Evolutionary conservation across 1,140 invertebrate genomes (phyloP), one percentile per base, ranked within the genome.

Genomic region (Drosophila tsacasi): DNA sequence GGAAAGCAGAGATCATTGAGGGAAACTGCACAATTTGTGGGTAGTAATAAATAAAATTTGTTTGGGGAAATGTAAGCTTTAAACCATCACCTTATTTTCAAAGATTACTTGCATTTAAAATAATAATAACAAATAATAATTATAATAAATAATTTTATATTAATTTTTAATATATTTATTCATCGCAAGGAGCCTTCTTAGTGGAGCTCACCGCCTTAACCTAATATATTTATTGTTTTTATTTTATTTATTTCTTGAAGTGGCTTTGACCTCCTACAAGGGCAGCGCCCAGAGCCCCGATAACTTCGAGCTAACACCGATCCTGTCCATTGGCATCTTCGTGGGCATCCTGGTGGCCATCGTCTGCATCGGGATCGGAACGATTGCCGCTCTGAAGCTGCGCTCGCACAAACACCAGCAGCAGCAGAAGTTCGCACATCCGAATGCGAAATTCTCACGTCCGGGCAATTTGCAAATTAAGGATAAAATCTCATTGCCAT

Each of bases 341-440:
- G 95, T 97, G 65, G 96, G 96, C 19, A 94, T 96, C 62, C 94
- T 96, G 37, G 95, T 95, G 40, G 96, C 95, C 30, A 94, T 97
- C 27, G 93, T 97, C 13, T 93, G 96, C 50, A 94, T 96, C 54
- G 96, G 95, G 9, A 94, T 96, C 30, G 94, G 95, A 39, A 96
- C 97, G 62, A 94, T 97, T 71, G 95, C 95, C 12, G 96, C 96
- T 10, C 91, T 97, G 58, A 95, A 95, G 91, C 93, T 96, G 39
- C 93, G 96, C 52, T 94, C 94, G 40, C 93, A 94, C 62, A 94
- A 94, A 59, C 94, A 94, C 73, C 92, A 89, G 23, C 83, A 85
- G 76, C 92, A 91, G 21, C 84, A 91, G 76, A 93, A 93, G 62
- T 92, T 93, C 67, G 82, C 71, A 76, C 89, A 92, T 77, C 86